phyloP scores from a whole-genome alignment of 2,113 vertebrate species.

The Mesitornis unicolor region DNA sequence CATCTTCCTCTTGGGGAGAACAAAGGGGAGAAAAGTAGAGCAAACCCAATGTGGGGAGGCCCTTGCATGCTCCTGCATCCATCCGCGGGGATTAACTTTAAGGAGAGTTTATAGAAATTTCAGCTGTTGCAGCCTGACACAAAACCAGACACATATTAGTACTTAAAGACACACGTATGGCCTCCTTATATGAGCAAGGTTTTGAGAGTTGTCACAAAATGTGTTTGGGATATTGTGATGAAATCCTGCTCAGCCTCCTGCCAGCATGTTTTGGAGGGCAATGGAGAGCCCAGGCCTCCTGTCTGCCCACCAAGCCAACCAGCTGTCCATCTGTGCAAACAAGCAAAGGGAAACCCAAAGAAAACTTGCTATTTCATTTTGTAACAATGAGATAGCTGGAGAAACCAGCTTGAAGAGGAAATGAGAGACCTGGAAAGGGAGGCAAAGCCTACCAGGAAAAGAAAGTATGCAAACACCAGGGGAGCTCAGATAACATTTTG shows the following conservation, averaged over 20 bases:
- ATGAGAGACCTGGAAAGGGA: not conserved
- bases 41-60: not conserved
- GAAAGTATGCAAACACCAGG: not conserved
- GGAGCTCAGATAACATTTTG: not conserved
- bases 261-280: accelerated
- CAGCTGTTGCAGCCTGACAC: not conserved
- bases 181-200: not conserved
- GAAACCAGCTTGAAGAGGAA: not conserved
- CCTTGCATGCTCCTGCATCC: not conserved
- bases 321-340: accelerated
- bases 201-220: not conserved
- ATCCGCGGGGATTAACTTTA: accelerated
- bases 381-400: not conserved
- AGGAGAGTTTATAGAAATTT: not conserved
- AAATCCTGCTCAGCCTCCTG: not conserved
- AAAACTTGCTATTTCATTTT: not conserved
- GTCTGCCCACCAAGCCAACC: accelerated
- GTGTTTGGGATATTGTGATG: not conserved
- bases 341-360: not conserved
- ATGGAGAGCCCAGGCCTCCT: not conserved
- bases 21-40: not conserved
- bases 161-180: accelerated
- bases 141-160: not conserved
- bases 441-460: not conserved
- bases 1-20: not conserved